Conservation (phyloP, 2,797 vertebrate genomes). For the Leptatherina wallacei region DNA sequence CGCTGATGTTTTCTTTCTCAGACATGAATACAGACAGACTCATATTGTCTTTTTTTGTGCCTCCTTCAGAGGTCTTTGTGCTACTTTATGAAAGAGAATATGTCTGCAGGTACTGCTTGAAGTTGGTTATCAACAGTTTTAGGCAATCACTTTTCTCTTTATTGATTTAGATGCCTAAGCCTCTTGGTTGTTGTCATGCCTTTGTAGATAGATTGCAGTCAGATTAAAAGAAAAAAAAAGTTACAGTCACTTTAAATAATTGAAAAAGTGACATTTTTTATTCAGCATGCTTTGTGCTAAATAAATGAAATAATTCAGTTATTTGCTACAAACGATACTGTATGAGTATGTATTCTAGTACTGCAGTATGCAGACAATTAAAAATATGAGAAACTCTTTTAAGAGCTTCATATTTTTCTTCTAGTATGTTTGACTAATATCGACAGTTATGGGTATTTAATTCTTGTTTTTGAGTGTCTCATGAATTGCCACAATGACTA, state of each 20-base stretch:
- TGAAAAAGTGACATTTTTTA: slow-evolving; percentile 77
- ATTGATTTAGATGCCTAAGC: slow-evolving; percentile 85
- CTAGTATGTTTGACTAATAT: slow-evolving; percentile 77
- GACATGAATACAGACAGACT: slow-evolving; percentile 23
- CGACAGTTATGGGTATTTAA: slow-evolving; percentile 66
- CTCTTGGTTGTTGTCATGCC: slow-evolving; percentile 73
- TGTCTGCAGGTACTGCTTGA: slow-evolving; percentile 64
- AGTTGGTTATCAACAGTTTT: slow-evolving; percentile 69
- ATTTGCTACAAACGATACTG: slow-evolving; percentile 87
- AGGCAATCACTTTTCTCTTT: slow-evolving; percentile 81
- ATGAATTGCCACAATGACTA: slow-evolving; percentile 71
- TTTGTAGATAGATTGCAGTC: slow-evolving; percentile 76
- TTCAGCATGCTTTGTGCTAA: slow-evolving; percentile 88
- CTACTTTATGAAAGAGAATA: slow-evolving; percentile 59
- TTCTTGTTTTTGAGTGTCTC: slow-evolving; percentile 72
- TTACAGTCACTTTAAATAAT: slow-evolving; percentile 70
- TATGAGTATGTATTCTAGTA: slow-evolving; percentile 87
- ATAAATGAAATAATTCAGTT: slow-evolving; percentile 86
- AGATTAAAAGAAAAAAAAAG: slow-evolving; percentile 59
- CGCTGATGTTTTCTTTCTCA: slow-evolving; percentile 37
- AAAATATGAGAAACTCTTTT: slow-evolving; percentile 80
- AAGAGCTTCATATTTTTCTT: slow-evolving; percentile 78
- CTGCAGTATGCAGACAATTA: slow-evolving; percentile 86
- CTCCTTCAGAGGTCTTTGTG: slow-evolving; percentile 59
- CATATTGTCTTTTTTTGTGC: slow-evolving; percentile 38